Conservation (phyloP, 2,797 vertebrate species). For the Oryzias dopingdopingensis region DNA sequence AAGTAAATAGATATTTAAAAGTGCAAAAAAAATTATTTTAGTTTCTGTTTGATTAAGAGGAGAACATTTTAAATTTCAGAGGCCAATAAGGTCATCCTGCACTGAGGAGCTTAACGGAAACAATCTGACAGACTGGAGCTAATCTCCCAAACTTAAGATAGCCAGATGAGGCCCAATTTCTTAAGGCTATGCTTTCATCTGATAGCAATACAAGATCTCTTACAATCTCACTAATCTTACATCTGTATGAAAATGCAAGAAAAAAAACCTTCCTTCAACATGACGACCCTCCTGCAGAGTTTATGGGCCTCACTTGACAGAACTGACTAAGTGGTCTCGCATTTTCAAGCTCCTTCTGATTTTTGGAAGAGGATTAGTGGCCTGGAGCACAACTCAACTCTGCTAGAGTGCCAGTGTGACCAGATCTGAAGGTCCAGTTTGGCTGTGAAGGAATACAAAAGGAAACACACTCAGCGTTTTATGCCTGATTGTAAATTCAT, state of each 20-base stretch:
- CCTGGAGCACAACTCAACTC: conserved; percentile 48
- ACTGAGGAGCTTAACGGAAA: conserved; percentile 56
- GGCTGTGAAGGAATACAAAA: conserved; percentile 38
- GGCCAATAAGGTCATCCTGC: conserved; percentile 39
- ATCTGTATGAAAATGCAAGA: conserved; percentile 49
- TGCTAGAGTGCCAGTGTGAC: conserved; percentile 50
- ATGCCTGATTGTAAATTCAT: not conserved
- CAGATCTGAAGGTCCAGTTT: conserved; percentile 40
- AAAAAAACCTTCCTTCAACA: not conserved
- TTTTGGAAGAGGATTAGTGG: conserved; percentile 54
- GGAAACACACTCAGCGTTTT: not conserved
- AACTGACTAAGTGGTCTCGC: conserved; percentile 50
- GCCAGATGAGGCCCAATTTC: conserved; percentile 55
- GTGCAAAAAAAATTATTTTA: conserved; percentile 3
- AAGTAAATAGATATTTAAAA: not conserved
- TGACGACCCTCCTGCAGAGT: conserved; percentile 32
- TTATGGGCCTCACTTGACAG: conserved; percentile 43
- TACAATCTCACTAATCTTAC: conserved; percentile 66
- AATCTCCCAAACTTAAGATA: conserved; percentile 68
- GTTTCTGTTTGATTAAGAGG: conserved; percentile 34
- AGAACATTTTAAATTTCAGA: conserved; percentile 38
- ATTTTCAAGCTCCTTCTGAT: conserved; percentile 45
- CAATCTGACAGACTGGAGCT: conserved; percentile 57
- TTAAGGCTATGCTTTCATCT: conserved; percentile 55
- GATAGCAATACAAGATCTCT: conserved; percentile 54